Evolutionary conservation across 2,888 invertebrate species (phyloP).

Genomic region (Nasonovia ribisnigri): DNA sequence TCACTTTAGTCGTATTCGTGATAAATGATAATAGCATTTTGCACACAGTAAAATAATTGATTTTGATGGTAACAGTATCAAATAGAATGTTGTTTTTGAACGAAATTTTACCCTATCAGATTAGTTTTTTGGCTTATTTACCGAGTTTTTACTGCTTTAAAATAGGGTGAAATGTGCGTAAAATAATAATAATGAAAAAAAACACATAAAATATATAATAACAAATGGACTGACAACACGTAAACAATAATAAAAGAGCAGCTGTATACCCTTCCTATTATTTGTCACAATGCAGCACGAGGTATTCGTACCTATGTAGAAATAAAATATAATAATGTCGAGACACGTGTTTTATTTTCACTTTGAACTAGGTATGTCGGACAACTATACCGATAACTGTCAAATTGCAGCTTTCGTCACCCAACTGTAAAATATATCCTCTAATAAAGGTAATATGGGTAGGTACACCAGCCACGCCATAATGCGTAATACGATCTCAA

Average conservation of each 20-base stretch:
- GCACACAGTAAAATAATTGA: not conserved
- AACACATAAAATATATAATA: not conserved
- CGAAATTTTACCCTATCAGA: not conserved
- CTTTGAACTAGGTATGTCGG: not conserved
- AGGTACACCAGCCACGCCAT: not conserved
- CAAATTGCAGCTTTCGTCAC: constrained; percentile 45
- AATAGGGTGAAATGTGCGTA: constrained; percentile 12
- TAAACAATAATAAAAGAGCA: constrained; percentile 27
- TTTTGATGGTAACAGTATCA: not conserved
- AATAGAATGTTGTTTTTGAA: not conserved
- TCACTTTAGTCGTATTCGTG: not conserved
- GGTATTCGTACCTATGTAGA: not conserved
- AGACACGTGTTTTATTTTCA: not conserved
- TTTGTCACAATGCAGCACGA: not conserved
- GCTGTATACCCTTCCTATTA: not conserved
- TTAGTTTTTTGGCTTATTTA: not conserved
- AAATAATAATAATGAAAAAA: not conserved
- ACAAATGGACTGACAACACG: constrained; percentile 8
- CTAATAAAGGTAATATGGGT: not conserved
- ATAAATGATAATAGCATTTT: not conserved
- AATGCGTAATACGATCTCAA: constrained; percentile 36
- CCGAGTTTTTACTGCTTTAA: not conserved
- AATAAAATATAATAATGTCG: not conserved
- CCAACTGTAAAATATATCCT: constrained; percentile 21
- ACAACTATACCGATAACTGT: constrained; percentile 37